Evolutionary conservation across 2,797 vertebrate species (phyloP).

Genomic region (Syngnathus rostellatus): DNA sequence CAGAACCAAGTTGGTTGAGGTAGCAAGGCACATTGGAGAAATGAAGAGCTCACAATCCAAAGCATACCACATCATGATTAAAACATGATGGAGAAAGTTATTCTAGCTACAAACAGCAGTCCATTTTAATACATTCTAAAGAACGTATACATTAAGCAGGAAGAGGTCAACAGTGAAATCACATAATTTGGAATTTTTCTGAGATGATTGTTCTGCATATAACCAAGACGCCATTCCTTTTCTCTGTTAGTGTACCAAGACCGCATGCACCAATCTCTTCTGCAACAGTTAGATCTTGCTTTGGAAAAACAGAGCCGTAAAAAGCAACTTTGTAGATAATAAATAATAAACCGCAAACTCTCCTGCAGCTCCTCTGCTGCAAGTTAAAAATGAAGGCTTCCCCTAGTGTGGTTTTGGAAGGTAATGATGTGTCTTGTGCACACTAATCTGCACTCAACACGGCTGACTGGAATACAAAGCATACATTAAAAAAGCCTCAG

Average conservation of each 20-base stretch:
- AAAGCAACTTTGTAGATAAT: conserved; percentile 1
- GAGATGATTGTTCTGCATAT: no score
- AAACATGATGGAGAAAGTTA: not conserved
- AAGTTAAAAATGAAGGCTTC: conserved; percentile 37
- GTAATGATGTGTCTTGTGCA: not conserved
- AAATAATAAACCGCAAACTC: not conserved
- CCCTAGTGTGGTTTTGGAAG: not conserved
- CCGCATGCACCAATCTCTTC: not conserved
- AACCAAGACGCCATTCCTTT: no score
- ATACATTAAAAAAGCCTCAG: not conserved
- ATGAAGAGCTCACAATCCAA: no score
- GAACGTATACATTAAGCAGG: no score
- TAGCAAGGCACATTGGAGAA: not conserved
- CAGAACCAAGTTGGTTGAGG: not conserved
- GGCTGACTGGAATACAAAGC: not conserved
- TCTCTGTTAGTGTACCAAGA: not conserved
- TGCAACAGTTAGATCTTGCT: not conserved
- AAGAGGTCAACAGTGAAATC: no score
- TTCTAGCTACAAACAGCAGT: not conserved
- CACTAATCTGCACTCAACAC: conserved; percentile 1
- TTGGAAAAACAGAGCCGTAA: not conserved
- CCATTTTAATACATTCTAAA: no score
- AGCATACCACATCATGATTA: no score
- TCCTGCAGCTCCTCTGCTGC: conserved; percentile 16
- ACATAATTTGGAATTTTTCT: no score